Percentiles rank a stretch among this genome's conserved stretches.
These are phyloP conservation scores for Hippocampus mohnikei DNA, from an alignment of 2,113 vertebrate genomes.

Conservation along the genomic window DNA sequence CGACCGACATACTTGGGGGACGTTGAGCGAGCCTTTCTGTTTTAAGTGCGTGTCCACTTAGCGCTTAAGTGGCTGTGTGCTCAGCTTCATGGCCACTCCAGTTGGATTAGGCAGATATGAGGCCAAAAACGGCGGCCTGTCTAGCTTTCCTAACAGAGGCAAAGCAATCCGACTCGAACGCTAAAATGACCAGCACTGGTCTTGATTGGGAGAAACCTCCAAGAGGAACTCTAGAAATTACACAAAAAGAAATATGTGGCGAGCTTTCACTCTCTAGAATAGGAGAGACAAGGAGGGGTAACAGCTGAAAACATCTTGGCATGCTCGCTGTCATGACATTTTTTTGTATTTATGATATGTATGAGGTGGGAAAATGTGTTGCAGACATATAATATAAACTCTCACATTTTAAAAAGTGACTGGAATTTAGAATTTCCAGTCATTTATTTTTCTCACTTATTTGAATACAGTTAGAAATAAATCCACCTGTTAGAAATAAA, in stretches of 20 bases:
- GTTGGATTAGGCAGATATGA: constrained; percentile 57
- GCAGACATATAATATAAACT: too few relatives aligned
- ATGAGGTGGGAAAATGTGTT: too few relatives aligned
- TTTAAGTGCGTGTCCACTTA: constrained; percentile 69
- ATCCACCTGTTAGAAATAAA: too few relatives aligned
- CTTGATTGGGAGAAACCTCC: not conserved
- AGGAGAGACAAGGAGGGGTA: too few relatives aligned
- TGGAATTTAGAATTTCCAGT: too few relatives aligned
- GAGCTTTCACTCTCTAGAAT: too few relatives aligned
- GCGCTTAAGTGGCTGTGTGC: constrained; percentile 57
- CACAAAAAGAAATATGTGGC: not conserved
- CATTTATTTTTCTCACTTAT: too few relatives aligned
- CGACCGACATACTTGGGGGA: constrained; percentile 14
- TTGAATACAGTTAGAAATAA: too few relatives aligned
- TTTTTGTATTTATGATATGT: too few relatives aligned
- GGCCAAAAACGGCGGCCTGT: constrained; percentile 9
- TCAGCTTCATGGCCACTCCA: constrained; percentile 54
- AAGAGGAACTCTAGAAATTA: not conserved
- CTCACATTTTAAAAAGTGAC: too few relatives aligned
- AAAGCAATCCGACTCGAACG: constrained; percentile 7
- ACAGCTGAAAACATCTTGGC: too few relatives aligned
- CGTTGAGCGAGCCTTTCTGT: constrained; percentile 35
- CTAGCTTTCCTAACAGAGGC: not conserved
- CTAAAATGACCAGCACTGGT: not conserved
- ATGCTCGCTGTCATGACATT: too few relatives aligned